Conservation (phyloP, 2,113 vertebrate species). For the Numida meleagris region DNA sequence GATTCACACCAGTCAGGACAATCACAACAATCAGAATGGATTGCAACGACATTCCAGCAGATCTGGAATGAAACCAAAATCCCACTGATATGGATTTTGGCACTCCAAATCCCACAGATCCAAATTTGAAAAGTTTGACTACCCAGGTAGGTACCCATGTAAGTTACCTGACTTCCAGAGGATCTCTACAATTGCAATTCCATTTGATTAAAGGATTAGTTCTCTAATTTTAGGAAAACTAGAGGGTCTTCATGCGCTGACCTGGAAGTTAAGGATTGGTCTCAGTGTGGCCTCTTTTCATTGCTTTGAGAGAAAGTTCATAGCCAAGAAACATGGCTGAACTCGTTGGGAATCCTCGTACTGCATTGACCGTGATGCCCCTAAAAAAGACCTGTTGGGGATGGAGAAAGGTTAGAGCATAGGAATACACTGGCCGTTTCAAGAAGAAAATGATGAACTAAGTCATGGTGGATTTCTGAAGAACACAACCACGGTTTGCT, state of each 20-base stretch:
- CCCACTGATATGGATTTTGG: background rate
- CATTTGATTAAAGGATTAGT: background rate
- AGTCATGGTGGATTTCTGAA: background rate
- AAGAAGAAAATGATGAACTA: background rate
- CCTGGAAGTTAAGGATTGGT: conserved; percentile 73
- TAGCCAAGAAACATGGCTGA: conserved; percentile 96
- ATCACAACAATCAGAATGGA: background rate
- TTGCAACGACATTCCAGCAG: background rate
- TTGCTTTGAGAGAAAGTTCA: conserved; percentile 89
- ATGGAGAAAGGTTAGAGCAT: conserved; percentile 43
- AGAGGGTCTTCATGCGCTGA: conserved; percentile 55
- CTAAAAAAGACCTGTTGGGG: conserved; percentile 91
- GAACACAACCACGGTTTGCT: background rate
- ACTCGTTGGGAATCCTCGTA: conserved; percentile 94
- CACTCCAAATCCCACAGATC: background rate
- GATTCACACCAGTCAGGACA: background rate
- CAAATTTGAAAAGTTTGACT: background rate
- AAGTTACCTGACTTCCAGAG: background rate
- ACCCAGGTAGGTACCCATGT: background rate
- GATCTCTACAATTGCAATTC: background rate
- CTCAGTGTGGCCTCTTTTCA: conserved; percentile 76
- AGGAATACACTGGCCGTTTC: background rate
- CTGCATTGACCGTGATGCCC: conserved; percentile 86
- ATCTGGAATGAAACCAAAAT: background rate
- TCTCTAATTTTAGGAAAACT: conserved; percentile 9